Conservation (phyloP, 1,140 invertebrate genomes). For the Zaprionus davidi region DNA sequence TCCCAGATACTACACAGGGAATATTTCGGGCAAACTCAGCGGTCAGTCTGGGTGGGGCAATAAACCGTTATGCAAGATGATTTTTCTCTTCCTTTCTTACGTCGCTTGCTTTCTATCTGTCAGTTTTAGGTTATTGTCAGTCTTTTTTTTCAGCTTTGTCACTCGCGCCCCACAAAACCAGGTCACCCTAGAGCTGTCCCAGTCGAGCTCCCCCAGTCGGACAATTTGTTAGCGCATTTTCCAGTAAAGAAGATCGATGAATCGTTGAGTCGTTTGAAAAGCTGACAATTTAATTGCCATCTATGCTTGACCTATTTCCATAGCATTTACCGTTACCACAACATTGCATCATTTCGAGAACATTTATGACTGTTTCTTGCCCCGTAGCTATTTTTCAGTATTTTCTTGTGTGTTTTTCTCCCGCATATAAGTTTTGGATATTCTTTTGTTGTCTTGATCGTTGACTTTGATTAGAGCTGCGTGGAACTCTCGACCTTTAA, state of each 20-base stretch:
- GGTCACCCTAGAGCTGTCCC: conserved; percentile 40
- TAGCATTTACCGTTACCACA: conserved; percentile 55
- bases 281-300: conserved; percentile 68
- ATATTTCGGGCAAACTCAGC: conserved; percentile 45
- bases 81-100: conserved; percentile 22
- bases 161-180: conserved; percentile 29
- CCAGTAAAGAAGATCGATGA: conserved; percentile 49
- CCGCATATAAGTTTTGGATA: conserved; percentile 24
- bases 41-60: conserved; percentile 29
- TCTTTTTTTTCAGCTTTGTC: conserved; percentile 14
- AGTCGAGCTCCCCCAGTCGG: conserved; percentile 17
- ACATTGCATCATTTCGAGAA: conserved; percentile 57
- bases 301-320: conserved; percentile 57
- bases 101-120: conserved; percentile 21
- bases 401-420: conserved; percentile 16
- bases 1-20: conserved; percentile 2
- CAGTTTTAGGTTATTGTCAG: conserved; percentile 30
- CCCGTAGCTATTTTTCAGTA: conserved; percentile 8
- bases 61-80: conserved; percentile 63
- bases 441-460: conserved; percentile 30
- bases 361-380: conserved; percentile 26
- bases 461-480: conserved; percentile 46
- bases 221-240: conserved; percentile 61
- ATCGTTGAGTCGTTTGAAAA: conserved; percentile 46
- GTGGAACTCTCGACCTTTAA: not conserved